Evolutionary conservation across 2,888 invertebrate species (phyloP), one percentile per base, ranked within the genome.

Genomic region (Drosophila formosana): DNA sequence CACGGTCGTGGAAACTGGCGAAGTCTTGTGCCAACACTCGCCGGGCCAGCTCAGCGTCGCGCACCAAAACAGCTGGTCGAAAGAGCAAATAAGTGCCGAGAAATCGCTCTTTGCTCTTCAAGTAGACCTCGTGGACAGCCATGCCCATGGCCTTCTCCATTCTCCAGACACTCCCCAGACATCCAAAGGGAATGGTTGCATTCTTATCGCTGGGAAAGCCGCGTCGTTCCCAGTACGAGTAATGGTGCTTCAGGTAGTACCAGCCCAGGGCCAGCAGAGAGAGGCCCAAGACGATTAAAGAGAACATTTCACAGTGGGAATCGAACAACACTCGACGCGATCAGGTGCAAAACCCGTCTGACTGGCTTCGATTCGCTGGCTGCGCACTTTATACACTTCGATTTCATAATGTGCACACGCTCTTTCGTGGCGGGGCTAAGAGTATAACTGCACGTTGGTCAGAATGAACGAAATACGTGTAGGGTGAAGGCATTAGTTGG

Each of bases 1-100:
- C 95, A 46, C 95, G 94, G 71, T 95, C 95, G 89, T 94, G 94
- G 80, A 96, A 96, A 88, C 94, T 92, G 13, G 93, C 93, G 74
- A 95, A 95, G 86, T 95, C 95, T 80, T 94, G 94, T 11, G 94
- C 93, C 64, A 95, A 84, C 7, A 95, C 93, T 49, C 93, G 92
- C 80, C 95, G 95, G 1, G 94, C 94, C 61, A 95, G 85, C 11
- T 94, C 93, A 25, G 94, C 93, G 89, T 95, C 95, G 55, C 95
- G 93, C 1, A 95, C 91, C 43, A 95, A 88, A 30, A 95, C 89
- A 34, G 94, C 94, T 4, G 95, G 95, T 39, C 94, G 93, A 68
- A 94, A 93, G 64, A 95, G 94, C 68, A 94, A 93, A 82, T 95
- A 95, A 82, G 95, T 92, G 1, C 95, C 95, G 4, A 95, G 88